Percentiles rank a stretch among this genome's conserved stretches.
These are phyloP conservation scores for Tetraodon nigroviridis DNA, from an alignment of 2,113 vertebrate genomes.

Conservation along the genomic window DNA sequence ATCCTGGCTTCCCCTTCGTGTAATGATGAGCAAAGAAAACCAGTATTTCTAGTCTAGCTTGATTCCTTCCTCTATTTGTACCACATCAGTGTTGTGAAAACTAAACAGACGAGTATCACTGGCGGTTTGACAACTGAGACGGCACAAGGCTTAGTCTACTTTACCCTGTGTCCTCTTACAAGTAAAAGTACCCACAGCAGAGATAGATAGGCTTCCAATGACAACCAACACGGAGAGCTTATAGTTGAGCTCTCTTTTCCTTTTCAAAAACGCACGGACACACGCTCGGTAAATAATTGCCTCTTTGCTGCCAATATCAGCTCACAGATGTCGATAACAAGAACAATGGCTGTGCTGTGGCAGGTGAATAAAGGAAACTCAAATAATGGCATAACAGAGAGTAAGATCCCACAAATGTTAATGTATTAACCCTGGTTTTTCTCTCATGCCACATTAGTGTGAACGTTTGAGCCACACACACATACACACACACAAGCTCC, in stretches of 20 bases:
- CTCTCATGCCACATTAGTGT: no score
- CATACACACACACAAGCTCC: background rate
- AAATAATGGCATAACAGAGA: slow-evolving; percentile 5
- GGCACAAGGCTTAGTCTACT: slow-evolving; percentile 36
- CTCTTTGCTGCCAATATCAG: slow-evolving; percentile 5
- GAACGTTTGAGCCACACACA: background rate
- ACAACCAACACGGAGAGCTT: slow-evolving; percentile 33
- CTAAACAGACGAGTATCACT: slow-evolving; percentile 13
- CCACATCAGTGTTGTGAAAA: slow-evolving; percentile 16
- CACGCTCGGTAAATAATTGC: slow-evolving; percentile 22
- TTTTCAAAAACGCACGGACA: slow-evolving; percentile 7
- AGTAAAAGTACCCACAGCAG: slow-evolving; percentile 41
- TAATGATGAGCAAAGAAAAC: slow-evolving; percentile 33
- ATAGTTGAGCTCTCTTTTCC: slow-evolving; percentile 15
- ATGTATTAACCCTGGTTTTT: no score
- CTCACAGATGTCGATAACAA: slow-evolving; percentile 23
- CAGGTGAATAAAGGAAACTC: slow-evolving; percentile 18
- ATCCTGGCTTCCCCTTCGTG: slow-evolving; percentile 21
- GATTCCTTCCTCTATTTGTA: slow-evolving; percentile 41
- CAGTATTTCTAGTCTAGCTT: slow-evolving; percentile 30
- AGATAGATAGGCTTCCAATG: slow-evolving; percentile 33
- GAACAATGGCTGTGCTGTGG: slow-evolving; percentile 24
- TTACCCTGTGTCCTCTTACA: slow-evolving; percentile 54
- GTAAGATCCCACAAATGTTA: background rate
- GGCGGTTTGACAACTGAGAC: slow-evolving; percentile 34